Percentiles rank a stretch among this genome's conserved stretches.
These are phyloP conservation scores for Pseudopodoces humilis DNA, from an alignment of 2,113 vertebrate genomes.

Conservation along the genomic window DNA sequence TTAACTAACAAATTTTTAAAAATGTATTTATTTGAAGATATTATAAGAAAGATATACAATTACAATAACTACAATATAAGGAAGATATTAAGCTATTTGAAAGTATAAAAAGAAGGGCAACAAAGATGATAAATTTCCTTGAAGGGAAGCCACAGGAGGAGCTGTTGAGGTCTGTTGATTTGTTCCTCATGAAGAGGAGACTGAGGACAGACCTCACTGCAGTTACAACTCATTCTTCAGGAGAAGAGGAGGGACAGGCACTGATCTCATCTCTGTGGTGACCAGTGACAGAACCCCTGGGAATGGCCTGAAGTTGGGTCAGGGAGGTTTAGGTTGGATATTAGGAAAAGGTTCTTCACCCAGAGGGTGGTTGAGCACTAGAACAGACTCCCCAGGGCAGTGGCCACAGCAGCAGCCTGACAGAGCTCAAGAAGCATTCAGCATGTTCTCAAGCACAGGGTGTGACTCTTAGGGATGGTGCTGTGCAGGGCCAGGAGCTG, in stretches of 20 bases:
- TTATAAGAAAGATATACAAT: too few relatives aligned
- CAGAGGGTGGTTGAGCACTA: accelerated
- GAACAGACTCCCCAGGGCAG: not conserved
- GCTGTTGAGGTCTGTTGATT: not conserved
- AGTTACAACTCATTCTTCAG: too few relatives aligned
- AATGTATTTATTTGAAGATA: not conserved
- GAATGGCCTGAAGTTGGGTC: too few relatives aligned
- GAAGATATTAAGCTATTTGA: not conserved
- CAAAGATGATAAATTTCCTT: not conserved
- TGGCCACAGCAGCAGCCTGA: not conserved
- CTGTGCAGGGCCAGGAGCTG: not conserved
- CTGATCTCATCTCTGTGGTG: too few relatives aligned
- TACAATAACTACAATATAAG: not conserved
- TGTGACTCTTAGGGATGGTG: not conserved
- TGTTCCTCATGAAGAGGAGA: not conserved
- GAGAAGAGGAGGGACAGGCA: accelerated
- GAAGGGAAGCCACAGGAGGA: not conserved
- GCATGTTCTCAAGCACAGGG: too few relatives aligned
- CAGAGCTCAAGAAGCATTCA: accelerated
- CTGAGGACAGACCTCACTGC: too few relatives aligned
- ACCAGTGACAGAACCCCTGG: accelerated
- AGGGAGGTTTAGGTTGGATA: not conserved
- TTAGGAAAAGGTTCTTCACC: accelerated
- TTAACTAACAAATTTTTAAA: too few relatives aligned
- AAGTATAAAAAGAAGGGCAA: not conserved